Evolutionary conservation across 2,888 invertebrate species (phyloP).

Genomic region (Automeris io): DNA sequence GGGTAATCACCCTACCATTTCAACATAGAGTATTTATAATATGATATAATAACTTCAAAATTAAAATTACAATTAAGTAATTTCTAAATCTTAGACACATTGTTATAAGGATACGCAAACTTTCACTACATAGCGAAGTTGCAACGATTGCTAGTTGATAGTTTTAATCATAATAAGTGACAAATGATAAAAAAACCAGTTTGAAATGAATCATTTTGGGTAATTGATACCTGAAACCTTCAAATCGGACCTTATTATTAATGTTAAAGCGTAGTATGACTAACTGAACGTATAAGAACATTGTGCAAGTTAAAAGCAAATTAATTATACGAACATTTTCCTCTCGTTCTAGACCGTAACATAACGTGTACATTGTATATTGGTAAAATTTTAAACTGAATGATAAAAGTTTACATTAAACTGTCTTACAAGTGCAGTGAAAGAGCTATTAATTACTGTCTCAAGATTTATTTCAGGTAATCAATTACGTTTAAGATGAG

Average conservation of each 20-base stretch:
- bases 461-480: constrained; percentile 30
- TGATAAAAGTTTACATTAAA: constrained; percentile 9
- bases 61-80: no score
- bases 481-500: constrained; percentile 21
- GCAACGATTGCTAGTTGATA: no score
- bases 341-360: constrained; percentile 48
- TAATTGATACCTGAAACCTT: neutral
- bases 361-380: constrained; percentile 34
- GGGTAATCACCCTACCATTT: no score
- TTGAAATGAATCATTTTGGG: neutral
- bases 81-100: no score
- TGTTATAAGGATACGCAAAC: no score
- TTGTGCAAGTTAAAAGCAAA: constrained; percentile 32
- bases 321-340: constrained; percentile 49
- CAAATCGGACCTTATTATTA: neutral
- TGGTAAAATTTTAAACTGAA: constrained; percentile 11
- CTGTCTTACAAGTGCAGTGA: constrained; percentile 14
- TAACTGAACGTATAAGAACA: constrained; percentile 2
- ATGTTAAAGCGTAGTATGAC: neutral
- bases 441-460: constrained; percentile 26
- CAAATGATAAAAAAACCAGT: neutral
- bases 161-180: no score
- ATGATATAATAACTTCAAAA: no score
- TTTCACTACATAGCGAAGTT: no score
- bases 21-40: no score